These are phyloP conservation scores for Pyrrhia umbra DNA, from an alignment of 2,888 invertebrate species.

Conservation along the genomic window DNA sequence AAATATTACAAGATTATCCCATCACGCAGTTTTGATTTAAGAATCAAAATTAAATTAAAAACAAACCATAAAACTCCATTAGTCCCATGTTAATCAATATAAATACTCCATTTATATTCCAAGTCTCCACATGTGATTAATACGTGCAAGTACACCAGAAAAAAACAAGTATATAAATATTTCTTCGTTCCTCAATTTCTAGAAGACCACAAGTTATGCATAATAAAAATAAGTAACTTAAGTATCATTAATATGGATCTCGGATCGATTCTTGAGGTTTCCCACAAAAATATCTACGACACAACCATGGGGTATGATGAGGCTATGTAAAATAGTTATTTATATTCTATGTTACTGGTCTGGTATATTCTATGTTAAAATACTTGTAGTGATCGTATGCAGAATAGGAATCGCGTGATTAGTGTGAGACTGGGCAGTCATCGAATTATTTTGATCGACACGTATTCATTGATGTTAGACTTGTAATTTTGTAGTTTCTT, in stretches of 20 bases:
- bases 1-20: background rate
- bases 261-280: constrained; percentile 25
- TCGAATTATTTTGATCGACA: constrained; percentile 12
- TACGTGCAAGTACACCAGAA: constrained; percentile 21
- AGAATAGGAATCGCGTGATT: constrained; percentile 52
- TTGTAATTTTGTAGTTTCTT: background rate
- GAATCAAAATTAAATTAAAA: constrained; percentile 26
- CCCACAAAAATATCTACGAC: constrained; percentile 35
- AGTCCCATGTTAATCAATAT: constrained; percentile 32
- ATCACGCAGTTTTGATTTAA: constrained; percentile 7
- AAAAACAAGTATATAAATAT: constrained; percentile 20
- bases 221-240: constrained; percentile 4
- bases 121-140: constrained; percentile 24
- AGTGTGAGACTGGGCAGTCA: constrained; percentile 16
- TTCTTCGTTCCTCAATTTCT: constrained; percentile 37
- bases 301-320: constrained; percentile 9
- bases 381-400: constrained; percentile 15
- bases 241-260: constrained; percentile 29
- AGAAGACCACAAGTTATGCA: constrained; percentile 37
- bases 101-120: constrained; percentile 54
- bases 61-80: constrained; percentile 17
- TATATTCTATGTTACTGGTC: constrained; percentile 39
- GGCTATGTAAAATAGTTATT: constrained; percentile 36
- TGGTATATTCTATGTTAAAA: no score
- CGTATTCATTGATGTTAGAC: background rate